Evolutionary conservation across 2,113 vertebrate genomes (phyloP).

Genomic region (Taurulus bubalis): DNA sequence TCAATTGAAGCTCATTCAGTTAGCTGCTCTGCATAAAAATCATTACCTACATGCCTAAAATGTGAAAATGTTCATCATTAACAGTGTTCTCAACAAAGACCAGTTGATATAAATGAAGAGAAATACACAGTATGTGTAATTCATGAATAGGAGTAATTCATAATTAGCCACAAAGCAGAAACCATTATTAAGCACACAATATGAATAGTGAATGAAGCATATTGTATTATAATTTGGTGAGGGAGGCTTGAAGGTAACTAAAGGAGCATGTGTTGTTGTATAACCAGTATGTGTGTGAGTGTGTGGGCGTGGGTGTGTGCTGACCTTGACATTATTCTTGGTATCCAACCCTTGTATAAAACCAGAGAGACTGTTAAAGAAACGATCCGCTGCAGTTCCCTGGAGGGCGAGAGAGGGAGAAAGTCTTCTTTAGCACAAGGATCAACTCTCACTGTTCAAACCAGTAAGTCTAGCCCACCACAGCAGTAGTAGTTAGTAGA

Average conservation of each 20-base stretch:
- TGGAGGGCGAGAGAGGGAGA: conserved; percentile 58
- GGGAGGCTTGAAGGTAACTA: conserved; percentile 1
- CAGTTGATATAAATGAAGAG: neutral
- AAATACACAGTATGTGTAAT: neutral
- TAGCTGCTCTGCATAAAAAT: neutral
- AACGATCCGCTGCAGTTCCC: conserved; percentile 92
- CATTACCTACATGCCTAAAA: neutral
- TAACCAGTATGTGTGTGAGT: conserved; percentile 4
- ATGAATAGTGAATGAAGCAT: neutral
- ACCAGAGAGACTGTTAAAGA: conserved; percentile 89
- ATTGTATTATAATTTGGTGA: neutral
- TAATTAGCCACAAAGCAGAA: neutral
- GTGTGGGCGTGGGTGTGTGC: conserved; percentile 15
- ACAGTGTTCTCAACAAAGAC: neutral
- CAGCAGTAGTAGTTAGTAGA: neutral
- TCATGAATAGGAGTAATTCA: too few species aligned
- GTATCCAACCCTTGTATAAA: conserved; percentile 94
- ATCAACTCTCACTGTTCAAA: conserved; percentile 12
- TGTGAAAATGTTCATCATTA: neutral
- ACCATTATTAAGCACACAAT: neutral
- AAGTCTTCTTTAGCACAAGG: neutral
- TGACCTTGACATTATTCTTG: conserved; percentile 96
- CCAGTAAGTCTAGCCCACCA: neutral
- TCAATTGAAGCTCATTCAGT: neutral
- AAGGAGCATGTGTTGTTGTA: neutral